A percentile compares a stretch with the other conserved stretches of the same genome.
Evolutionary conservation across 2,113 vertebrate genomes (phyloP).

Genomic region (Cyanoderma ruficeps): DNA sequence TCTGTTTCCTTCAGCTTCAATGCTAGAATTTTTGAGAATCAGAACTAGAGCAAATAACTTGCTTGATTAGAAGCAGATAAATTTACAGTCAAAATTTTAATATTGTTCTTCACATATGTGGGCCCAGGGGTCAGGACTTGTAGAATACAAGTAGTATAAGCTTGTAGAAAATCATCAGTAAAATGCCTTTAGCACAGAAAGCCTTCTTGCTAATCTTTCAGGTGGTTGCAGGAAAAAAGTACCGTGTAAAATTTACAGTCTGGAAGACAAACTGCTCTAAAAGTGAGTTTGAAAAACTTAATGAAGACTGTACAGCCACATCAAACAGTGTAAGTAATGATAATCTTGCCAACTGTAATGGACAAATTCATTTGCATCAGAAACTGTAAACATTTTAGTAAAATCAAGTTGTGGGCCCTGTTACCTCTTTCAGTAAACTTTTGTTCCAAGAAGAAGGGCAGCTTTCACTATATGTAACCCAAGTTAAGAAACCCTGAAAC

Average conservation of each 20-base stretch:
- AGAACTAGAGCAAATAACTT: not conserved
- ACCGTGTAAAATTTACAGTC: not conserved
- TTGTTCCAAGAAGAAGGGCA: not conserved
- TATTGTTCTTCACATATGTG: not conserved
- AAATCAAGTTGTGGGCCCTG: not conserved
- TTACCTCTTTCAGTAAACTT: not conserved
- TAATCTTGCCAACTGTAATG: not conserved
- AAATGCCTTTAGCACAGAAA: not conserved
- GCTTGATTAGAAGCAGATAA: not conserved
- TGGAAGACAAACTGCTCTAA: constrained; percentile 70
- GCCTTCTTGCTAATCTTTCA: constrained; percentile 50
- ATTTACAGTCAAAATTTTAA: constrained; percentile 5
- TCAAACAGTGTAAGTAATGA: constrained; percentile 49
- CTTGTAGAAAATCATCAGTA: not conserved
- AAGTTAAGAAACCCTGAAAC: not conserved
- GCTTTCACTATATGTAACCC: not conserved
- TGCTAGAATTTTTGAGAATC: not conserved
- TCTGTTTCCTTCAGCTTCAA: not conserved
- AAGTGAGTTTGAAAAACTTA: not conserved
- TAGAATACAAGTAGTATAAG: not conserved
- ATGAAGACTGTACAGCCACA: not conserved
- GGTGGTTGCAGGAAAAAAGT: constrained; percentile 52
- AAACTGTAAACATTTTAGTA: not conserved
- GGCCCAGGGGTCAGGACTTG: not conserved
- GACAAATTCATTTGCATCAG: not conserved